Conservation (phyloP, 2,113 vertebrate species). For the Phoenicopterus ruber region DNA sequence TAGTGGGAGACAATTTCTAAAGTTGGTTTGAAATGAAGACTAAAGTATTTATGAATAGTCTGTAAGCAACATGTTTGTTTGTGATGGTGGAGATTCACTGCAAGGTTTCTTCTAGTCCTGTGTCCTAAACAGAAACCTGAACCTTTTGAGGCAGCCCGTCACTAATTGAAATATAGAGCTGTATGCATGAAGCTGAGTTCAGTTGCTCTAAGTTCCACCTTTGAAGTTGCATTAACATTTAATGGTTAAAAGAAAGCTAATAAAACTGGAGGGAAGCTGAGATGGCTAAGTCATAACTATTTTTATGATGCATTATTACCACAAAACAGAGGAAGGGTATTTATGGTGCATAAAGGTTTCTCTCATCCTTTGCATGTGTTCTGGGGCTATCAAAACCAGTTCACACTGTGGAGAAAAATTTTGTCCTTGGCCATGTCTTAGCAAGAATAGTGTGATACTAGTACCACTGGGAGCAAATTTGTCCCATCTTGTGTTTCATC, state of each 20-base stretch:
- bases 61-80: neutral
- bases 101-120: neutral
- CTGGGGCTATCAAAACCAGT: neutral
- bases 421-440: neutral
- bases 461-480: neutral
- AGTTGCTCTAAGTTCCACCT: neutral
- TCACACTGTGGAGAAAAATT: neutral
- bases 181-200: neutral
- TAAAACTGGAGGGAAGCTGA: conserved; percentile 25
- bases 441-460: neutral
- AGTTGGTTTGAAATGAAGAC: neutral
- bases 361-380: neutral
- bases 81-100: neutral
- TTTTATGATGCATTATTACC: conserved; percentile 29
- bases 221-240: conserved; percentile 37
- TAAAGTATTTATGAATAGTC: neutral
- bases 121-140: conserved; percentile 15
- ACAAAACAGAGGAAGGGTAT: neutral
- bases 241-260: conserved; percentile 13
- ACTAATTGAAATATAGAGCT: conserved; percentile 15
- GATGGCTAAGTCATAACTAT: neutral
- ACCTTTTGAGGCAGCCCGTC: neutral
- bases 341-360: neutral
- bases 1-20: neutral
- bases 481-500: neutral